Evolutionary conservation across 2,888 invertebrate genomes (phyloP), one percentile per base, ranked within the genome.

Genomic region (Argyresthia goedartella): DNA sequence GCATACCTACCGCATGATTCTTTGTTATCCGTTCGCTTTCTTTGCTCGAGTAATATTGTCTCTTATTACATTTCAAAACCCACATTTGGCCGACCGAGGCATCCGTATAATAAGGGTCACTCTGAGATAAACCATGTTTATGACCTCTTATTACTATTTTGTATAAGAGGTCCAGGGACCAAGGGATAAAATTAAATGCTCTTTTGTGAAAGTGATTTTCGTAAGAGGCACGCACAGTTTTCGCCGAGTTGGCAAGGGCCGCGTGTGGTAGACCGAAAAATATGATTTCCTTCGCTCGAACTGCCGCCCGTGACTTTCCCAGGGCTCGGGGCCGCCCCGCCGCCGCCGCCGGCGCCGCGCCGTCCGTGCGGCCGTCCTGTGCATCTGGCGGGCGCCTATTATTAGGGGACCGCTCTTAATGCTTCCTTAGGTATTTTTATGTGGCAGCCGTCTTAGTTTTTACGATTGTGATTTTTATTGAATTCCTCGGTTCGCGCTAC

Each of bases 401-500:
- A 84, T 85, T 81, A 78, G 81, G 84, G 85, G 81, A 76, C 80
- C 73, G 76, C 69, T 79, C 82, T 80, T 81, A 86, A 85, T 82
- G 79, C 80, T 76, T 74, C 69, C 81, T 82, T 81, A 81, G 79
- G 77, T 80, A 82, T 84, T 85, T 84, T 84, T 84, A 85, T 85
- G 80, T 76, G 77, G 74, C 72, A 67, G 71, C 73, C 80, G 71
- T 72, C 75, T 77, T 78, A 81, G 77, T 79, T 85, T 82, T 85
- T 85, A 86, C 80, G 85, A 84, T 79, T 80, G 80, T 80, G 84
- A 82, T 81, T 85, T 85, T 86, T 85, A 85, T 85, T 81, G 78
- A 79, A 85, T 76, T 71, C 73, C 67, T 66, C 72, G 67, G 56
- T 67, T 69, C 69, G 65, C 64, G 58, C 63, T 62, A 63, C 60